These are phyloP conservation scores for Drosophila incognita DNA, from an alignment of 2,888 invertebrate genomes.

Conservation along the genomic window DNA sequence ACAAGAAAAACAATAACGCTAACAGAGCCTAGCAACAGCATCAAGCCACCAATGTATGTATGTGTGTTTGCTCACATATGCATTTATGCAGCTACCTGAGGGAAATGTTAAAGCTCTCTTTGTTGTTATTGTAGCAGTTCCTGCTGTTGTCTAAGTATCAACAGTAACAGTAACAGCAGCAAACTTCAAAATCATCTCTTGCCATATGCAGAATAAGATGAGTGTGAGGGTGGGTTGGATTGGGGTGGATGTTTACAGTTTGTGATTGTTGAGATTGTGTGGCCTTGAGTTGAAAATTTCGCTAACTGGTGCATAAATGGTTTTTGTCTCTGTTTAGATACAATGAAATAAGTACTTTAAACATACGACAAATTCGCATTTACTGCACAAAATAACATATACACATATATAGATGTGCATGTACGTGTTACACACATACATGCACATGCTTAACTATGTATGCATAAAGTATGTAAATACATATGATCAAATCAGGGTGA, in stretches of 20 bases:
- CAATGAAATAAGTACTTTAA: constrained; percentile 29
- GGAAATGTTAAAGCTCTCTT: constrained; percentile 32
- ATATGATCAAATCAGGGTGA: constrained; percentile 22
- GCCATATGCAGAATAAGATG: constrained; percentile 1
- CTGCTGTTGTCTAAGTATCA: constrained; percentile 7
- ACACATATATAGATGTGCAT: background rate
- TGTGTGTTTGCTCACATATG: constrained; percentile 11
- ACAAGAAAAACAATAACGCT: constrained; percentile 45
- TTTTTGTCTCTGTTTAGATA: constrained; percentile 21
- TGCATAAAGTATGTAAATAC: background rate
- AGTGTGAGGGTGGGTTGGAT: background rate
- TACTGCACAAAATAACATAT: background rate
- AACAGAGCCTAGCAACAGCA: constrained; percentile 64
- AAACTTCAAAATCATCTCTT: constrained; percentile 22
- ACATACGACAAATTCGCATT: constrained; percentile 28
- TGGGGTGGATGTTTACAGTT: background rate
- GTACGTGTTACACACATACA: background rate
- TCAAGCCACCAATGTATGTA: constrained; percentile 35
- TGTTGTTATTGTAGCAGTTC: constrained; percentile 24
- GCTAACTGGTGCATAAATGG: constrained; percentile 7
- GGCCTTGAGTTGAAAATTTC: constrained; percentile 36
- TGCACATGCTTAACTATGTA: background rate
- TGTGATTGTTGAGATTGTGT: constrained; percentile 23
- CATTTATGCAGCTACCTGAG: constrained; percentile 22
- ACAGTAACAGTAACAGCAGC: constrained; percentile 14